phyloP scores from a whole-genome alignment of 2,797 vertebrate genomes.

The Vipera ursinii region DNA sequence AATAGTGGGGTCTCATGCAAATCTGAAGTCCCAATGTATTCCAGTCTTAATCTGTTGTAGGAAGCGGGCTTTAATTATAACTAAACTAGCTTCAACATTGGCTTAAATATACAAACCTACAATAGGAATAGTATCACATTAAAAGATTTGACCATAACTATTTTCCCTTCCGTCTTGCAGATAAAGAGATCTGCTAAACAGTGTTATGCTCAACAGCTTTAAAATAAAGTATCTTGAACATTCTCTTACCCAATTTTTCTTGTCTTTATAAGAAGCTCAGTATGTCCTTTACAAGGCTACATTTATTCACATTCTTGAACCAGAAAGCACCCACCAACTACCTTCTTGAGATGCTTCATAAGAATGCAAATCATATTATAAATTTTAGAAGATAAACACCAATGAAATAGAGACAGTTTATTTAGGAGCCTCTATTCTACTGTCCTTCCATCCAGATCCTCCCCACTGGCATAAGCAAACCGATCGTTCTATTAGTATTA shows the following conservation, averaged over 20 bases:
- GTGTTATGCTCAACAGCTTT: conserved; percentile 48
- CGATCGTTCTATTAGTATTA: background rate
- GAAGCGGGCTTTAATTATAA: background rate
- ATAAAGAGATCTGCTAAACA: conserved; percentile 44
- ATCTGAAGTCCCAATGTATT: background rate
- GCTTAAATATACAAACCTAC: conserved; percentile 53
- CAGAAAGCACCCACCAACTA: conserved; percentile 22
- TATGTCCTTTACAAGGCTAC: conserved; percentile 67
- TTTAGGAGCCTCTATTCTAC: background rate
- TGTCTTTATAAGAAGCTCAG: conserved; percentile 73
- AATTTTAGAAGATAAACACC: background rate
- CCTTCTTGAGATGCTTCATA: conserved; percentile 53
- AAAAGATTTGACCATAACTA: background rate
- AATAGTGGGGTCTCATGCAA: background rate
- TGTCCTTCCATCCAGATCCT: background rate
- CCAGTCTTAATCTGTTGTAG: background rate
- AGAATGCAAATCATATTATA: conserved; percentile 32
- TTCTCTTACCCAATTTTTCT: conserved; percentile 61
- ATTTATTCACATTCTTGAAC: conserved; percentile 66
- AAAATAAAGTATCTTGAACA: conserved; percentile 29
- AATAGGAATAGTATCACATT: conserved; percentile 52
- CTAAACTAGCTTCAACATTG: conserved; percentile 18
- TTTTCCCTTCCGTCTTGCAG: conserved; percentile 40
- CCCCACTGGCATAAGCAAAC: background rate
- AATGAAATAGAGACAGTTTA: background rate